Evolutionary conservation across 2,113 vertebrate genomes (phyloP), one percentile per base, ranked within the genome.

Genomic region (Rhadina sibilatrix): DNA sequence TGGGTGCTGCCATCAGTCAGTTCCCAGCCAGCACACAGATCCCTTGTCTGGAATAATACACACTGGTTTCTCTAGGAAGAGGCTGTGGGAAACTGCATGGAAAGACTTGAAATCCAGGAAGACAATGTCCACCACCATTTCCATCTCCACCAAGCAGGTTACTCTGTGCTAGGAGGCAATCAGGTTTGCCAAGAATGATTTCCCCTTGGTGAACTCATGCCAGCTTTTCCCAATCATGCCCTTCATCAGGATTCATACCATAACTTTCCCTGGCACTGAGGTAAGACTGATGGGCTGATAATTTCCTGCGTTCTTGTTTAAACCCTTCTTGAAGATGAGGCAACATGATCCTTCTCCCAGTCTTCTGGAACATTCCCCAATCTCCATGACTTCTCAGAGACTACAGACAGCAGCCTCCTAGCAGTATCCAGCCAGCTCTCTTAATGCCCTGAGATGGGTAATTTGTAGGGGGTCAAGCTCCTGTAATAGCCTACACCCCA

Each of bases 81-180:
- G 19, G 9, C 31, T n/a, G 15, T 5, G 8, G 13, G 61, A 31
- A 50, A 35, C 8, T 1, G 1, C 24, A 44, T 1, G 4, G 12
- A 47, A 76, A 63, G 17, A 20, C 15, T 9, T 61, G 30, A 83
- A 60, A 70, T 40, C 10, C 30, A 60, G 16, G 5, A 25, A 46
- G 56, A 40, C 35, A 47, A 31, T 1, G 23, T 42, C 37, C 74
- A 84, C 53, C 5, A 3, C 24, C 11, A 4, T 3, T 7, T 9
- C 37, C 42, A 77, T 1, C 18, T 1, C 27, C 30, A 68, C 18
- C 8, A 4, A 33, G n/a, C 33, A 66, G 25, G 42, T 77, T 46
- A 42, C 38, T 47, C 12, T 16, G 30, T 31, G 8, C 4, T 12
- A 76, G 52, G 40, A 61, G 4, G 16, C 5, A 1, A 37, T 31